These are phyloP conservation scores for Alloscopus bannaensis DNA, from an alignment of 2,888 invertebrate genomes.

Conservation along the genomic window DNA sequence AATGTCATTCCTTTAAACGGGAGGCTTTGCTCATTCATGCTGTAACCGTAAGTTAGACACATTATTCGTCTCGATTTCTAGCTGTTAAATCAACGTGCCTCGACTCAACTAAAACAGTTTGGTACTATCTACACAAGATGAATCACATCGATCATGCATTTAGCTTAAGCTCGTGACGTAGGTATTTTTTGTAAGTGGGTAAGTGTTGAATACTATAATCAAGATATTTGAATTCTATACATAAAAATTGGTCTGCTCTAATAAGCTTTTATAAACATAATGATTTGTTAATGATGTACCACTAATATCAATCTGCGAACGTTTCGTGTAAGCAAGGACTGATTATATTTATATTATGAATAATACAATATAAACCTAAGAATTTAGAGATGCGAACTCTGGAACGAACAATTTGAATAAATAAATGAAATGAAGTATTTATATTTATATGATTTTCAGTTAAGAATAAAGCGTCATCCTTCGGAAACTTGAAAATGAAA, in stretches of 20 bases:
- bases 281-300: constrained; percentile 19
- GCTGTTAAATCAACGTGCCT: constrained; percentile 55
- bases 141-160: constrained; percentile 15
- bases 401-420: no score
- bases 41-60: constrained; percentile 1
- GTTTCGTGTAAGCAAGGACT: constrained; percentile 33
- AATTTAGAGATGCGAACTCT: constrained; percentile 5
- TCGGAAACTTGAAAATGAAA: background rate
- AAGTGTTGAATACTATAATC: background rate
- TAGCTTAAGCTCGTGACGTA: constrained; percentile 18
- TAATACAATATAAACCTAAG: constrained; percentile 5
- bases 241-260: background rate
- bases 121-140: constrained; percentile 42
- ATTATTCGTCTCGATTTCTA: no score
- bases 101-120: constrained; percentile 47
- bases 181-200: no score
- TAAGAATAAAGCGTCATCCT: constrained; percentile 38
- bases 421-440: no score
- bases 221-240: constrained; percentile 9
- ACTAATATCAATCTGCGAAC: background rate
- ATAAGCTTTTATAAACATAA: constrained; percentile 25
- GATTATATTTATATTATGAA: constrained; percentile 7
- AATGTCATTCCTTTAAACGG: constrained; percentile 29
- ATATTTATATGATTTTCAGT: constrained; percentile 35
- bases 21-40: constrained; percentile 30